Base-by-base conservation (phyloP, 2,113 vertebrate genomes). In the Centropus bengalensis region DNA sequence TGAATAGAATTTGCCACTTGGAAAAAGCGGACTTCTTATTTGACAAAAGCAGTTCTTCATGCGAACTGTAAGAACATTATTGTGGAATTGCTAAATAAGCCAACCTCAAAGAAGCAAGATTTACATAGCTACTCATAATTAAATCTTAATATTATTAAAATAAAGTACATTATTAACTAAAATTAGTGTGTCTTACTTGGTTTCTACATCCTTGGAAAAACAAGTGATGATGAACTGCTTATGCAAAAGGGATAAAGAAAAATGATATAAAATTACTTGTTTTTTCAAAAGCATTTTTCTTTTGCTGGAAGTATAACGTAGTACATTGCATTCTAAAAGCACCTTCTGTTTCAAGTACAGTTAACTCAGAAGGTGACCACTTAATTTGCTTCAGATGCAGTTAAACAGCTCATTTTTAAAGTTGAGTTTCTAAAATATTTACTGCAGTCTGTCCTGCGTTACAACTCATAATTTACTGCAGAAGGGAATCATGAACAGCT, bases 351-450 rank as follows among this genome's bases (percentile, higher is more conserved):
- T 82, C 58, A 83, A 90, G 68, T 24, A 73, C 22, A 63, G 45
- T 69, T 86, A 92, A 60, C 73, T 94, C 59, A 83, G 88, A 94
- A 93, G 45, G 64, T 32, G 86, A 81, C 22, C 77, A 83, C 80
- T 93, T 80, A 49, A 81, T 91, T 91, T 94, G 88, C 56, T 95
- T 86, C 81, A 80, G 89, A 59, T 70, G 51, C 38, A 81, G 26
- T 55, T 70, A 67, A 83, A 59, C 40, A 88, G 22, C 9, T 84
- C 5, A 30, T 59, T 91, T 89, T 92, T 55, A 87, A 87, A 75
- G 49, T 27, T 23, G 23, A 71, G 56, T 68, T 78, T 89, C 49
- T 89, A 63, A 75, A 88, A 55, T 84, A 60, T 33, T 84, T 84
- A 71, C 49, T 67, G 38, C 18, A 84, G 22, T 59, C 23, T 74